Conservation (phyloP, 2,797 vertebrate genomes). For the Gymnothorax reevesii region DNA sequence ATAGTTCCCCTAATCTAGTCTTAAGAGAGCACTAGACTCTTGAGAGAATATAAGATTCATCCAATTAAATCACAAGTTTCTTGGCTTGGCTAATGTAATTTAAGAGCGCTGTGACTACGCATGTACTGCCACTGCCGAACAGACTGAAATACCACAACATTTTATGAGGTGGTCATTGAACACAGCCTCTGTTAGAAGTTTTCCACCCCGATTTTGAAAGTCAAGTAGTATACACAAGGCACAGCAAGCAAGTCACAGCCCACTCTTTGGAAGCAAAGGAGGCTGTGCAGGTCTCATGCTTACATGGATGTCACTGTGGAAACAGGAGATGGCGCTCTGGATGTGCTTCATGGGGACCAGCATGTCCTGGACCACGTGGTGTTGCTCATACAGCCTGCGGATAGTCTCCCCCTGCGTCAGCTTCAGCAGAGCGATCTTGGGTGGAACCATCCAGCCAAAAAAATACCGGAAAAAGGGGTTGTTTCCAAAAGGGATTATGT, state of each 20-base stretch:
- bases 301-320: slow-evolving; percentile 87
- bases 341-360: slow-evolving; percentile 90
- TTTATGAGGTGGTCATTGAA: too few relatives aligned
- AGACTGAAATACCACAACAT: too few relatives aligned
- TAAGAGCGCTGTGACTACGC: too few relatives aligned
- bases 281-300: slow-evolving; percentile 44
- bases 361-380: slow-evolving; percentile 98
- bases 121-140: too few relatives aligned
- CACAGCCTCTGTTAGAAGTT: too few relatives aligned
- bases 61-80: too few relatives aligned
- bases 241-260: background rate
- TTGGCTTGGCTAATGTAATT: too few relatives aligned
- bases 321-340: slow-evolving; percentile 77
- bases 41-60: too few relatives aligned
- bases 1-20: too few relatives aligned
- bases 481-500: slow-evolving; percentile 98
- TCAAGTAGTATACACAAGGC: too few relatives aligned
- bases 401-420: slow-evolving; percentile 97
- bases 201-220: too few relatives aligned
- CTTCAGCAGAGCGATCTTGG: slow-evolving; percentile 96
- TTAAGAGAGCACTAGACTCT: too few relatives aligned
- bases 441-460: slow-evolving; percentile 98
- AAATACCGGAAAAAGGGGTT: slow-evolving; percentile 89
- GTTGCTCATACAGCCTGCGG: slow-evolving; percentile 90
- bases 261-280: background rate